Base-by-base conservation (phyloP, 2,888 invertebrate genomes). In the Eilema sororculum region DNA sequence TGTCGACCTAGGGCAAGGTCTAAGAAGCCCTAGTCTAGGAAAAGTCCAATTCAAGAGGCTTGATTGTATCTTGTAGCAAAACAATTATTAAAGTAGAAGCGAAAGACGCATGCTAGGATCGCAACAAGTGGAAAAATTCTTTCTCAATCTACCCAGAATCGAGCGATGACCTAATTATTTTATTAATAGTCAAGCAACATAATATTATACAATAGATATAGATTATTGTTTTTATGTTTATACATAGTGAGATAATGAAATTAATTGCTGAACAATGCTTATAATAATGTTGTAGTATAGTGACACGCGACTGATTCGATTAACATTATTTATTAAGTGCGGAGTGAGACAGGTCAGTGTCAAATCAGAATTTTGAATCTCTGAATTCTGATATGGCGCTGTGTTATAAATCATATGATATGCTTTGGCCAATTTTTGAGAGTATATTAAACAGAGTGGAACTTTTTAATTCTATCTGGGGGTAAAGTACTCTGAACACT, bases 291-390 rank as follows among this genome's bases (percentile, higher is more conserved):
- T 41, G 41, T 41, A 41, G 16, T 41, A 13, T 20, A 46, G 46
- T 20, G 46, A 46, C 46, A 20, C 20, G 20, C 5, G 6, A 46
- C 46, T 46, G 6, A 46, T 20, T 46, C 6, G 6, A 20, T 20
- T 46, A 46, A 20, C 20, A 46, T 46, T 13, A 46, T 20, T 52
- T n/a, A 20, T 9, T 52, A 52, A n/a, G 52, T 52, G 8, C 20
- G n/a, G 52, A 52, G 52, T 52, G 52, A n/a, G 52, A 8, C 52
- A 52, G n/a, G 52, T 52, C 52, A 52, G 52, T 52, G 52, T 52
- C 52, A n/a, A 52, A n/a, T 52, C 52, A n/a, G 52, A 46, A 46
- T 20, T 46, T 8, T 6, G 9, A 20, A 52, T n/a, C n/a, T n/a
- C n/a, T n/a, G n/a, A 0, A 8, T 46, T 20, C 20, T 46, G 46